phyloP scores from a whole-genome alignment of 2,797 vertebrate species.

The Phataginus tricuspis region DNA sequence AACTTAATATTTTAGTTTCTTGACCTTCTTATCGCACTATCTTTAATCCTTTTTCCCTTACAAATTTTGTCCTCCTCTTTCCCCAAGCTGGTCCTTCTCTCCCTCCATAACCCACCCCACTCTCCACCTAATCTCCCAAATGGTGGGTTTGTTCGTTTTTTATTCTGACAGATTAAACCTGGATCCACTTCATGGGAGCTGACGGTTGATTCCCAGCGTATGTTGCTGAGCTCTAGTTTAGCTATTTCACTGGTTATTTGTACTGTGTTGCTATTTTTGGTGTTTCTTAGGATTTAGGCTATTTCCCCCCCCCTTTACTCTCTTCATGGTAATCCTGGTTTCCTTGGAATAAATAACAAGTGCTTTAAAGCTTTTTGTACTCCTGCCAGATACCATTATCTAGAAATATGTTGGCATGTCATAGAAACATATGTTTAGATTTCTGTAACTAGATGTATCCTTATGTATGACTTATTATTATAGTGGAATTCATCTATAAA shows the following conservation, averaged over 20 bases:
- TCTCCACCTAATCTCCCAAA: not conserved
- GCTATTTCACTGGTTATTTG: not conserved
- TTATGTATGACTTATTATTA: slow-evolving; percentile 61
- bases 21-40: not conserved
- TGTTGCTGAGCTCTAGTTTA: not conserved
- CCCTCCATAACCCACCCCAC: not conserved
- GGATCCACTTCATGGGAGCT: not conserved
- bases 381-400: slow-evolving; percentile 65
- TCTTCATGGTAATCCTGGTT: slow-evolving; percentile 33
- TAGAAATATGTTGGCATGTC: slow-evolving; percentile 73
- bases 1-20: not conserved
- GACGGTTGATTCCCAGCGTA: not conserved
- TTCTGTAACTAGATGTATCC: slow-evolving; percentile 64
- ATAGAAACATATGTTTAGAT: slow-evolving; percentile 68
- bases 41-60: not conserved
- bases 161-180: not conserved
- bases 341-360: slow-evolving; percentile 65
- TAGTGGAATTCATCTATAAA: slow-evolving; percentile 52
- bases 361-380: slow-evolving; percentile 67
- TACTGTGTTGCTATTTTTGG: not conserved
- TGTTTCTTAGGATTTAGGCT: slow-evolving; percentile 27
- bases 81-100: not conserved
- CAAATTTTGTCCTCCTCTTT: not conserved
- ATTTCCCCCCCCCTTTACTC: not conserved
- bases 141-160: not conserved